A percentile compares a stretch with the other conserved stretches of the same genome.
These are phyloP conservation scores for Pituophis catenifer DNA, from an alignment of 2,113 vertebrate species.

Conservation along the genomic window DNA sequence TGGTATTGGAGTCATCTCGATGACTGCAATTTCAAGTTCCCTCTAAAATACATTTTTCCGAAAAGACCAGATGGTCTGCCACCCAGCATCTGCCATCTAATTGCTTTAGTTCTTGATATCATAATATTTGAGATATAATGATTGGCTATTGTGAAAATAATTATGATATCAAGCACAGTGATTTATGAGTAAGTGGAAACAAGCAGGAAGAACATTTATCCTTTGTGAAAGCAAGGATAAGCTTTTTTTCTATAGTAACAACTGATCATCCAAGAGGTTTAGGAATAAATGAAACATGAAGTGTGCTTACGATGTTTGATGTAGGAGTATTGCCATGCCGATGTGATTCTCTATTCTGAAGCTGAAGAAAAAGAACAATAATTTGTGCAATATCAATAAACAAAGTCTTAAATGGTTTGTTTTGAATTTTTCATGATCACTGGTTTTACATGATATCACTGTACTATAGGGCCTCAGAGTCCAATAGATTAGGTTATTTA, in stretches of 20 bases:
- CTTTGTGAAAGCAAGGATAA: background rate
- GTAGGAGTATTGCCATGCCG: background rate
- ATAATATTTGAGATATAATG: conserved; percentile 60
- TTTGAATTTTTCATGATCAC: background rate
- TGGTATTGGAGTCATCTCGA: conserved; percentile 21
- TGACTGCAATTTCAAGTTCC: conserved; percentile 52
- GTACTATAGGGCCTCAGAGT: background rate
- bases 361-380: background rate
- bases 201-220: background rate
- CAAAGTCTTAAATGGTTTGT: background rate
- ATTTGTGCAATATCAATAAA: background rate
- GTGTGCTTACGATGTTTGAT: background rate
- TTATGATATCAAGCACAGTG: conserved; percentile 38
- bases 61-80: conserved; percentile 56
- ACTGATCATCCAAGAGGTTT: background rate
- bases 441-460: background rate
- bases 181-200: conserved; percentile 29
- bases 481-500: background rate
- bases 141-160: conserved; percentile 53
- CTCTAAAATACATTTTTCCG: conserved; percentile 46
- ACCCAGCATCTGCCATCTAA: conserved; percentile 56
- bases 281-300: background rate
- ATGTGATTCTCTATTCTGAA: background rate
- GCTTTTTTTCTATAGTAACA: background rate
- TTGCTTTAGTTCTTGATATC: conserved; percentile 52